phyloP scores from a whole-genome alignment of 2,113 vertebrate genomes.

The Columba janthina region DNA sequence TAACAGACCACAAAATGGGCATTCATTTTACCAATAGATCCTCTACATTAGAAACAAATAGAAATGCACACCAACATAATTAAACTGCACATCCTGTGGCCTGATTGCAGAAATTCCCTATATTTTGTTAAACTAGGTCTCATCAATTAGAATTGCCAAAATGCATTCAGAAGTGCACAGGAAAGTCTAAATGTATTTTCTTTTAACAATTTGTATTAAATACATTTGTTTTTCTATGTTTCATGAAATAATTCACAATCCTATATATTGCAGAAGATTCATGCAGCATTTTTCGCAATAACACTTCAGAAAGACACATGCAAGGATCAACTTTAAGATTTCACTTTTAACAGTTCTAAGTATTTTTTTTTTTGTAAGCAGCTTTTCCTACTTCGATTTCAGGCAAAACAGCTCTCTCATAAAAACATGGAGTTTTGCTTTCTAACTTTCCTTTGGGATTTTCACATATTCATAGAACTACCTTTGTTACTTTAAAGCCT shows the following conservation, averaged over 20 bases:
- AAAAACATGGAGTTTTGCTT: neutral
- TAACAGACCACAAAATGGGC: conserved; percentile 83
- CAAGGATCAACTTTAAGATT: neutral
- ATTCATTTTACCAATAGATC: conserved; percentile 77
- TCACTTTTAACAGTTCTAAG: neutral
- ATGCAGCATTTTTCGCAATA: neutral
- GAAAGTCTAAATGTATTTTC: neutral
- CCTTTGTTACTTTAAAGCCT: neutral
- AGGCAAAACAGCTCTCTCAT: neutral
- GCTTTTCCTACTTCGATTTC: neutral
- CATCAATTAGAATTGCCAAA: conserved; percentile 63
- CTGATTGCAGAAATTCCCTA: conserved; percentile 58
- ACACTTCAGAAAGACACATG: neutral
- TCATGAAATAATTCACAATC: neutral
- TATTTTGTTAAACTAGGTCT: conserved; percentile 66
- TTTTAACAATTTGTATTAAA: neutral
- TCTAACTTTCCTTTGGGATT: neutral
- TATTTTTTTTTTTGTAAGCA: neutral
- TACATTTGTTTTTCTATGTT: neutral
- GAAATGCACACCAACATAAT: conserved; percentile 72
- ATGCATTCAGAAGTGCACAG: neutral
- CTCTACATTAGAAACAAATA: conserved; percentile 73
- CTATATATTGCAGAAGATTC: neutral
- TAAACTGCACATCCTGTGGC: conserved; percentile 71
- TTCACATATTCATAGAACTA: neutral